Conservation (phyloP, 2,113 vertebrate species). For the Hippocampus mohnikei region DNA sequence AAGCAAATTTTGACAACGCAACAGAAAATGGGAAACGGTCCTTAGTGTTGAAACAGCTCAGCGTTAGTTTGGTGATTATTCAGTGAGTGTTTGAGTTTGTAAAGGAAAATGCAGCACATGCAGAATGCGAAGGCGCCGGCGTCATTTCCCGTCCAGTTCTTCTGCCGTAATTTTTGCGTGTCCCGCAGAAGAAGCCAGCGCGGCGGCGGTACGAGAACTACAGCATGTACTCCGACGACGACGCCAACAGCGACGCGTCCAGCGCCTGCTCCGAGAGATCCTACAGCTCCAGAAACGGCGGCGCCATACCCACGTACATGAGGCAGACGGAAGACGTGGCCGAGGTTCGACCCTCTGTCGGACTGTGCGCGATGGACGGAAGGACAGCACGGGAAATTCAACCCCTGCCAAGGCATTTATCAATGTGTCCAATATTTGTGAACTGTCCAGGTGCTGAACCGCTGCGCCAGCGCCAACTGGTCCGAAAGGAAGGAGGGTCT, state of each 20-base stretch:
- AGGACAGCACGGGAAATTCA: neutral
- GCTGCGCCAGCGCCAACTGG: slow-evolving; percentile 96
- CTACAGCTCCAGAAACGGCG: slow-evolving; percentile 92
- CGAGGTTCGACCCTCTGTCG: slow-evolving; percentile 63
- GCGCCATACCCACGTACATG: slow-evolving; percentile 90
- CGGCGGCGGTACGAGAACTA: slow-evolving; percentile 89
- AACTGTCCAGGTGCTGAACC: slow-evolving; percentile 80
- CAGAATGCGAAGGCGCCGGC: too few relatives aligned
- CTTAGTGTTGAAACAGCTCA: too few relatives aligned
- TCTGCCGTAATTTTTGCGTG: neutral
- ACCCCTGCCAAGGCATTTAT: too few relatives aligned
- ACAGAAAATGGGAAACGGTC: neutral
- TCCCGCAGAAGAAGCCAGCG: slow-evolving; percentile 86
- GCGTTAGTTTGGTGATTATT: too few relatives aligned
- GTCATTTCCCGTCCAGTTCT: neutral
- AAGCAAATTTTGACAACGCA: too few relatives aligned
- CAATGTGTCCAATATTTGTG: neutral
- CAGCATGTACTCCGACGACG: slow-evolving; percentile 92
- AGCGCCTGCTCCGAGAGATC: slow-evolving; percentile 94
- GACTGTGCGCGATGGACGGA: neutral
- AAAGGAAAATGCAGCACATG: neutral
- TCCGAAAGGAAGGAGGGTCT: slow-evolving; percentile 96
- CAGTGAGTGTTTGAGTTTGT: neutral
- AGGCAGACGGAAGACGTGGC: slow-evolving; percentile 94
- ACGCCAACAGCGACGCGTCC: slow-evolving; percentile 94